phyloP scores from a whole-genome alignment of 2,888 invertebrate genomes.

The Heliconius cydno region DNA sequence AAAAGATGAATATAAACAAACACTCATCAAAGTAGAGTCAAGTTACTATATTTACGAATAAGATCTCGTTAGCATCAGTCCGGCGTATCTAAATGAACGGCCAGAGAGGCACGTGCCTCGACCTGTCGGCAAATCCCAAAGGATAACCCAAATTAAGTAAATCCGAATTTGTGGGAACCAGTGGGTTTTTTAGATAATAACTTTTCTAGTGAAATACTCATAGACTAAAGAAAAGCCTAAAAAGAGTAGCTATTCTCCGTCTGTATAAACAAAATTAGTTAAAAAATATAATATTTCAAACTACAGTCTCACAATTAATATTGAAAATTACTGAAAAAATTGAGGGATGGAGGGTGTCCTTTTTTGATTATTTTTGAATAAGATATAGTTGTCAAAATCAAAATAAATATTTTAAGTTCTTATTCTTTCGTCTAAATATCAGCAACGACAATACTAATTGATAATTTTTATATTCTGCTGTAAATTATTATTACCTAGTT shows the following conservation, averaged over 20 bases:
- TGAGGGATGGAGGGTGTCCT: no score
- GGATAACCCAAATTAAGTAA: slow-evolving; percentile 34
- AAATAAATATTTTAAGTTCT: no score
- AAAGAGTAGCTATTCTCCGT: neutral
- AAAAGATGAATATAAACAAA: neutral
- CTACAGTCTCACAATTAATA: no score
- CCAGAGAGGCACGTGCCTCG: slow-evolving; percentile 32
- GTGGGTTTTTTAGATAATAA: slow-evolving; percentile 14
- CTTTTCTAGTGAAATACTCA: neutral
- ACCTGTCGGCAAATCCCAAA: slow-evolving; percentile 36
- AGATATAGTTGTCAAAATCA: no score
- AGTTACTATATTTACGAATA: neutral
- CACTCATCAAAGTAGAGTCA: neutral
- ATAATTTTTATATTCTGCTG: no score
- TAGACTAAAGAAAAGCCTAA: neutral
- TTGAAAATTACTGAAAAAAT: no score
- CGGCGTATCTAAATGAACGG: slow-evolving; percentile 29
- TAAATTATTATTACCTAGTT: no score
- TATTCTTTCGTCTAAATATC: no score
- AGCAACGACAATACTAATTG: no score
- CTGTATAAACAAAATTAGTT: neutral
- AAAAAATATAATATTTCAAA: neutral
- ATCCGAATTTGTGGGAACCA: slow-evolving; percentile 34
- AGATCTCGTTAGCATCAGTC: slow-evolving; percentile 26
- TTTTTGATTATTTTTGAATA: no score